These are phyloP conservation scores for Pachliopta kotzebuea DNA, from an alignment of 2,888 invertebrate genomes.

Conservation along the genomic window DNA sequence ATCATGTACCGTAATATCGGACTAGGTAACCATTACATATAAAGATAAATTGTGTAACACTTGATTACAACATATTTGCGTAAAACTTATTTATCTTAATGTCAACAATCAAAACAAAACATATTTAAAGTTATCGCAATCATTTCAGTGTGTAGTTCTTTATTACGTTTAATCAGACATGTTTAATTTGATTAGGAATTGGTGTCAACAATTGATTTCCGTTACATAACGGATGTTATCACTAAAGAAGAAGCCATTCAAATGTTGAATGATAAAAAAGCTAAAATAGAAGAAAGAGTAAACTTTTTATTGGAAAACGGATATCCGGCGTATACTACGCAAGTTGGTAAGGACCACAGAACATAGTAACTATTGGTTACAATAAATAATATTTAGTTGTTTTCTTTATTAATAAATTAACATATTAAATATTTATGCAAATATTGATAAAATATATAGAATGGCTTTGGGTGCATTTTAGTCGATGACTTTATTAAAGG, in stretches of 20 bases:
- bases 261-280: slow-evolving; percentile 81
- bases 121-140: background rate
- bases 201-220: slow-evolving; percentile 93
- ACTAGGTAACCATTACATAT: background rate
- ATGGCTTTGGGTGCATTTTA: too few relatives aligned
- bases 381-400: background rate
- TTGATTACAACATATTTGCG: background rate
- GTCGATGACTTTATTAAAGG: too few relatives aligned
- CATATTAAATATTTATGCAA: too few relatives aligned
- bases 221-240: slow-evolving; percentile 90
- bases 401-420: too few relatives aligned
- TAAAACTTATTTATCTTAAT: background rate
- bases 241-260: slow-evolving; percentile 90
- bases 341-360: slow-evolving; percentile 80
- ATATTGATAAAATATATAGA: too few relatives aligned
- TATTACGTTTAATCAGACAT: slow-evolving; percentile 18
- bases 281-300: slow-evolving; percentile 83
- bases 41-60: background rate
- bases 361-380: background rate
- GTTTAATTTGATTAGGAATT: slow-evolving; percentile 70
- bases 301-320: slow-evolving; percentile 83
- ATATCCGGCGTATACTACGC: slow-evolving; percentile 93
- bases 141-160: background rate
- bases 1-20: background rate
- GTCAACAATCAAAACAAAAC: slow-evolving; percentile 8